Evolutionary conservation across 92 coral and sea anemone species (phyloP).

Genomic region (Virgularia gustaviana): DNA sequence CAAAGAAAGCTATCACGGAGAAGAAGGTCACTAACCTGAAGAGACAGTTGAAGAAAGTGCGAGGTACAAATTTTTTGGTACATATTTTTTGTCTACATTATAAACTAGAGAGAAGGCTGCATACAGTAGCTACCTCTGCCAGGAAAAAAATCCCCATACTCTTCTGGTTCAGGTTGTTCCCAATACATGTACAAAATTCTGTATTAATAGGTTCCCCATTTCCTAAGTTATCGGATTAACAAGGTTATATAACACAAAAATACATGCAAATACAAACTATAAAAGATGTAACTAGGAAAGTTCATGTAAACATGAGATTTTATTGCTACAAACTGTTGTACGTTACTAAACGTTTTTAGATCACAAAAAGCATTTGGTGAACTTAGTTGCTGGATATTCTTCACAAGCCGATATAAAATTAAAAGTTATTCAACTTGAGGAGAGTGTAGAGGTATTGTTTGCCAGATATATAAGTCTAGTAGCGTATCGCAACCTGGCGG

Average conservation of each 20-base stretch:
- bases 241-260: no score
- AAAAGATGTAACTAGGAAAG: no score
- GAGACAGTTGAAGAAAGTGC: conserved; percentile 20
- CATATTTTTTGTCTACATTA: background rate
- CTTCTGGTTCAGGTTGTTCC: background rate
- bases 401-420: conserved; percentile 21
- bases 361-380: conserved; percentile 22
- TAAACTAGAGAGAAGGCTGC: no score
- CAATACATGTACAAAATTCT: no score
- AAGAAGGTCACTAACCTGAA: conserved; percentile 8
- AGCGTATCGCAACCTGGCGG: background rate
- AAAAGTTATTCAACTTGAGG: conserved; percentile 16
- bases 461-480: background rate
- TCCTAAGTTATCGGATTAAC: no score
- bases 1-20: conserved; percentile 30
- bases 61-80: conserved; percentile 2
- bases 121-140: no score
- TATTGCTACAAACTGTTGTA: no score
- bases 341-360: no score
- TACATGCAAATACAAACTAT: no score
- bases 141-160: no score
- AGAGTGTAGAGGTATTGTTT: conserved; percentile 13
- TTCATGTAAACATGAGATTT: no score
- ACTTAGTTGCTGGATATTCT: conserved; percentile 24
- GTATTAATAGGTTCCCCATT: no score